Percentiles rank a stretch among this genome's conserved stretches.
Evolutionary conservation across 2,113 vertebrate genomes (phyloP).

Genomic region (Lagopus muta): DNA sequence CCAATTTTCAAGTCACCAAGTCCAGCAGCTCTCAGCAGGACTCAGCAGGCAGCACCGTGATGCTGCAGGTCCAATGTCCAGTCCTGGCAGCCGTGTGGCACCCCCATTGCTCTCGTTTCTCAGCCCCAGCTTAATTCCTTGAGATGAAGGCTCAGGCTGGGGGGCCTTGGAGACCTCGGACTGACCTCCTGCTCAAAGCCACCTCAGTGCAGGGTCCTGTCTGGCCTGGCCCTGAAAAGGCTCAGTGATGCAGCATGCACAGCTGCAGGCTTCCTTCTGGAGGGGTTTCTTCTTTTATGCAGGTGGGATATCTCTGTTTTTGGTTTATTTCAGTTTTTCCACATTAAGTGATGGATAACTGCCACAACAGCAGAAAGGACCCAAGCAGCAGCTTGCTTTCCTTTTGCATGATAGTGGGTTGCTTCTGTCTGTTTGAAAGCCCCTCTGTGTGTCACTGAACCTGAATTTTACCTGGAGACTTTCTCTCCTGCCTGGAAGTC

Average conservation of each 20-base stretch:
- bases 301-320: background rate
- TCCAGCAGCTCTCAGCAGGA: background rate
- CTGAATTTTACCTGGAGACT: slow-evolving; percentile 6
- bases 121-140: background rate
- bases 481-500: background rate
- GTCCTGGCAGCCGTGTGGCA: no score
- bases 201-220: background rate
- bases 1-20: background rate
- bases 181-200: background rate
- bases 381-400: background rate
- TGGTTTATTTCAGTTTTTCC: background rate
- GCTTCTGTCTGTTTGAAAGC: background rate
- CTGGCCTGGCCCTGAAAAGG: background rate
- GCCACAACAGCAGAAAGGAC: background rate
- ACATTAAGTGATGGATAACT: background rate
- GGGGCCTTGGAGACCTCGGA: background rate
- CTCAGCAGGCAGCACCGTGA: background rate
- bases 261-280: background rate
- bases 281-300: background rate
- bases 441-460: background rate
- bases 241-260: background rate
- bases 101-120: background rate
- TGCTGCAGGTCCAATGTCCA: background rate
- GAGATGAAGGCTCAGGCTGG: background rate
- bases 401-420: background rate